Base-by-base conservation (phyloP, 2,797 vertebrate genomes). In the Gymnothorax javanicus region DNA sequence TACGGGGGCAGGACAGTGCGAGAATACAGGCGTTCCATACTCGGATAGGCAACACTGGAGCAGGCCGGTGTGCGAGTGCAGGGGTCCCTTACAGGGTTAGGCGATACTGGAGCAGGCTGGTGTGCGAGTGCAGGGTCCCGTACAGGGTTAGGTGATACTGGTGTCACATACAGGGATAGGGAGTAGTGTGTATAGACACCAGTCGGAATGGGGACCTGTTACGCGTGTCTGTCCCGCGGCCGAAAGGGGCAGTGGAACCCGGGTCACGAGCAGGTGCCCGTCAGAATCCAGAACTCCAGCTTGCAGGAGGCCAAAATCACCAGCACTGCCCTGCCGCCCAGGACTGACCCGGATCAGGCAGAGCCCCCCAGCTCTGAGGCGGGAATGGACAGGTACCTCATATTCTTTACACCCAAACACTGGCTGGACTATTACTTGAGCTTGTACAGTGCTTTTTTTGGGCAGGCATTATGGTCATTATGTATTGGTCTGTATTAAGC, bases 171-270 rank as follows among this genome's bases (percentile, higher is more conserved):
- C 33, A 43, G 33, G 33, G 33, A 43, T 43, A 43, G 33, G 33
- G 33, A 43, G 33, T 43, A 59, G 58, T 59, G 58, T 9, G 58
- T 1, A 59, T 13, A 59, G 58, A 9, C 59, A 15, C 12, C 59
- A 1, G 17, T 12, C 58, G 85, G 77, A 85, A 94, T 95, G 94
- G 95, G 95, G 2, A 88, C 88, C 89, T 94, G 94, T 90, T 94
- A 92, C 82, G 92, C 91, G 89, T 88, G 88, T 0, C 87, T 89
- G 87, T 90, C 84, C 2, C 2, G 9, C 82, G 50, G 82, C 67
- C 58, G 86, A 43, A 7, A 7, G 67, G 57, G 23, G 9, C 7
- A 71, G 0, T 62, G 1, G 58, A 89, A 89, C 56, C 62, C 87
- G 0, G 92, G 91, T 9, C 89, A 92, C 6, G 88, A 92, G 88